Conservation (phyloP, 1,140 invertebrate species). For the Eupristina koningsbergeri region DNA sequence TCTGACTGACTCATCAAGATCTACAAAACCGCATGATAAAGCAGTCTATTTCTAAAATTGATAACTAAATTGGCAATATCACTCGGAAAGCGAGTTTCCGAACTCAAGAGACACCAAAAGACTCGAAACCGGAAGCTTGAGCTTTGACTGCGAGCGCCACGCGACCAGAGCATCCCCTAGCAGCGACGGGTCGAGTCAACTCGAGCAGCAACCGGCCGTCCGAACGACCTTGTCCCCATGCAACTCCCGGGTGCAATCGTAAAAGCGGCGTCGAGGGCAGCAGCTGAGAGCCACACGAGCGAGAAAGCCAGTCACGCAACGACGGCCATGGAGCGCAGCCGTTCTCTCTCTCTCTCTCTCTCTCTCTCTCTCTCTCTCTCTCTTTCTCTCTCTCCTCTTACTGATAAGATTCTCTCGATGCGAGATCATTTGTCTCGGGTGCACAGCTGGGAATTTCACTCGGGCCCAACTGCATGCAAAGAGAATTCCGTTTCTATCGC, state of each 20-base stretch:
- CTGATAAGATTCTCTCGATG: neutral
- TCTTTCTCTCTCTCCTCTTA: neutral
- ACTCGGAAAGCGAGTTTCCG: too few species aligned
- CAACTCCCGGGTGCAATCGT: conserved; percentile 67
- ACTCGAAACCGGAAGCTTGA: too few species aligned
- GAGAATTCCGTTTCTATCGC: neutral
- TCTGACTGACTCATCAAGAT: neutral
- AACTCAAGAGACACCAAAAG: too few species aligned
- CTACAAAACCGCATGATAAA: neutral
- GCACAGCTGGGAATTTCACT: too few species aligned
- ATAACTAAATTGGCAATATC: too few species aligned
- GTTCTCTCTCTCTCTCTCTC: conserved; percentile 72
- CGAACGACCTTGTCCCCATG: conserved; percentile 65
- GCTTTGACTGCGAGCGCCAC: neutral
- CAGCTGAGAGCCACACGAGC: conserved; percentile 51
- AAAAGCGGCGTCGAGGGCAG: conserved; percentile 47
- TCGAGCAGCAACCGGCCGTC: neutral
- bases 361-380: conserved; percentile 49
- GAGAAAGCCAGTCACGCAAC: conserved; percentile 73
- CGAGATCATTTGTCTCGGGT: too few species aligned
- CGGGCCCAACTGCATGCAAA: too few species aligned
- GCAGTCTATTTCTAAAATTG: neutral
- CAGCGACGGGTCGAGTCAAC: too few species aligned
- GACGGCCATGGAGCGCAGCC: conserved; percentile 71
- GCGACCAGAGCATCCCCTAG: too few species aligned